phyloP scores from a whole-genome alignment of 2,888 invertebrate genomes.

The Cosmia pyralina region DNA sequence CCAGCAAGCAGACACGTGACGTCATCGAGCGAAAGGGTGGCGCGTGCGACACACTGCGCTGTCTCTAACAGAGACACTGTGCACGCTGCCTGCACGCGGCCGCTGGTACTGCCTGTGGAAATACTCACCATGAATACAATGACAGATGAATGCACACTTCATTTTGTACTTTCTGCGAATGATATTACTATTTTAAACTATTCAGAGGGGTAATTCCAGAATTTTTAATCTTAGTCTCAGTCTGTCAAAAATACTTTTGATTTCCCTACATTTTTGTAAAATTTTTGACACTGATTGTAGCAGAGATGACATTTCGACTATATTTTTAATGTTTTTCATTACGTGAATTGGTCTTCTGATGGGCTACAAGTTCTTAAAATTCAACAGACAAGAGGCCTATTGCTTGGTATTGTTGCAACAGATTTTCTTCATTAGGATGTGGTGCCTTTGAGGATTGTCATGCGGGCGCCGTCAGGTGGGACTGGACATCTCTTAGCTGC shows the following conservation, averaged over 20 bases:
- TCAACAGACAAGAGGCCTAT: neutral
- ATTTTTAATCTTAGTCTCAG: neutral
- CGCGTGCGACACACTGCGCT: slow-evolving; percentile 93
- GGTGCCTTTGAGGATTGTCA: no score
- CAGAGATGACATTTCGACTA: neutral
- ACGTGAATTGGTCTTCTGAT: no score
- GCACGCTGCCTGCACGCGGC: slow-evolving; percentile 94
- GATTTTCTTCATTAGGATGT: no score
- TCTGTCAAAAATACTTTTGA: neutral
- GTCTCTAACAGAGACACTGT: slow-evolving; percentile 95
- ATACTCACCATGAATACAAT: neutral
- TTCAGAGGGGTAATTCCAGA: neutral
- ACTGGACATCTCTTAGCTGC: neutral
- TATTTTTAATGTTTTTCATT: neutral
- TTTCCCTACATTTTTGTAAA: neutral
- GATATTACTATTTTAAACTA: neutral
- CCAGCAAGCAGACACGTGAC: slow-evolving; percentile 94
- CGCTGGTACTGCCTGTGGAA: slow-evolving; percentile 90
- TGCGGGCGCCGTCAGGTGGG: no score
- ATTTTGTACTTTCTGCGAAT: neutral
- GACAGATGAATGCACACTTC: neutral
- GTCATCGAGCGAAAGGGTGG: slow-evolving; percentile 92
- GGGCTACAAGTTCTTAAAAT: no score
- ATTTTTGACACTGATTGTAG: neutral
- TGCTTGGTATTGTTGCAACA: neutral